Conservation (phyloP, 2,888 invertebrate species). For the Hydraecia micacea region DNA sequence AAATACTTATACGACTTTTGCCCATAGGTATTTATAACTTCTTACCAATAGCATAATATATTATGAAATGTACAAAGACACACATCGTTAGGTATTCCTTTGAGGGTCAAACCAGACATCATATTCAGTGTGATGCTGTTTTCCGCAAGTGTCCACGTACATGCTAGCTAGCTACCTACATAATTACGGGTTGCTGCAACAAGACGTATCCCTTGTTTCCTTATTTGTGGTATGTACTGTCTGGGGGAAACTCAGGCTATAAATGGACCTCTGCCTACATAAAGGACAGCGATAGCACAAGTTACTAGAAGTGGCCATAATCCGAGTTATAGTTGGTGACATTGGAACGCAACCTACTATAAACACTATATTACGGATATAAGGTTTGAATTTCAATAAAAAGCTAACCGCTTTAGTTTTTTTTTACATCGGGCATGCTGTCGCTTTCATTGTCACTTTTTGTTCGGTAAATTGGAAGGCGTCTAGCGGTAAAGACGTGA, state of each 20-base stretch:
- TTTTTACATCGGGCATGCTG: background rate
- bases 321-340: background rate
- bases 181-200: background rate
- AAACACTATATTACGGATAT: background rate
- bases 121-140: slow-evolving; percentile 1
- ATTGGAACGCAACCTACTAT: background rate
- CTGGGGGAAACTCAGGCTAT: background rate
- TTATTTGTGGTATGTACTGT: background rate
- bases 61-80: background rate
- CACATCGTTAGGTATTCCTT: background rate
- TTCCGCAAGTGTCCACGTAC: background rate
- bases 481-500: background rate
- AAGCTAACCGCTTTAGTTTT: background rate
- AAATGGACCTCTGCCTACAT: background rate
- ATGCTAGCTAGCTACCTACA: background rate
- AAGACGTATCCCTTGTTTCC: slow-evolving; percentile 3
- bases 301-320: background rate
- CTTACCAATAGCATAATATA: background rate
- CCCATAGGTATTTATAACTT: background rate
- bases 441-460: background rate
- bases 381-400: background rate
- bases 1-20: background rate
- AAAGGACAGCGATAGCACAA: background rate
- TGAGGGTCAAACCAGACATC: background rate
- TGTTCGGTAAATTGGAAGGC: background rate